Evolutionary conservation across 92 coral and sea anemone genomes (phyloP), one percentile per base, ranked within the genome.

Genomic region (Phymanthus crucifer): DNA sequence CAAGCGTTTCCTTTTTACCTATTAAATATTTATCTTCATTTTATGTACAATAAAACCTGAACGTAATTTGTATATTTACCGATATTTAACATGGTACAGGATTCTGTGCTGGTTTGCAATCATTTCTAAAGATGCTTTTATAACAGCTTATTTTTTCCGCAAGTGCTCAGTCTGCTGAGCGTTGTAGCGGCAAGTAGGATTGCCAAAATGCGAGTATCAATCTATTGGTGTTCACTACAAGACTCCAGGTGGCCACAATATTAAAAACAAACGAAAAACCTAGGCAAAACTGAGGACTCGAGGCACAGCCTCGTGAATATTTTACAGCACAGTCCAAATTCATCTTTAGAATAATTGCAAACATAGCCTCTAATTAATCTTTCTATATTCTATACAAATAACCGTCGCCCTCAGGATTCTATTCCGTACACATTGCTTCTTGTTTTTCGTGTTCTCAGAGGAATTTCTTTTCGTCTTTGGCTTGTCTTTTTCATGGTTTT

Each of bases 401-500:
- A 12, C 2, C 3, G 34, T 12, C 13, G 34, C 11, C 19, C 29
- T 61, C 64, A 54, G 26, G 64, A 54, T 10, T 24, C 64, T 54
- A 54, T 54, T 54, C 64, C 10, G n/a, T n/a, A n/a, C n/a, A n/a
- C n/a, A n/a, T n/a, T n/a, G n/a, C n/a, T n/a, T 23, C 85, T 71
- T 3, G 78, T 72, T 58, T 79, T 71, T n/a, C 85, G 76, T 14
- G 78, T 81, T 72, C 73, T 72, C 6, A 81, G 70, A 21, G 85
- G 85, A 81, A 50, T 34, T 47, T 81, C 85, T 37, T 81, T 81
- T 14, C 85, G 52, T 56, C n/a, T n/a, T n/a, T n/a, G n/a, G n/a
- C n/a, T n/a, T n/a, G n/a, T n/a, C n/a, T n/a, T n/a, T n/a, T n/a
- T 79, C 47, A 46, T 80, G 84, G 32, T n/a, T 72, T 29, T n/a